Conservation (phyloP, 2,888 invertebrate genomes). For the Callinectes sapidus region DNA sequence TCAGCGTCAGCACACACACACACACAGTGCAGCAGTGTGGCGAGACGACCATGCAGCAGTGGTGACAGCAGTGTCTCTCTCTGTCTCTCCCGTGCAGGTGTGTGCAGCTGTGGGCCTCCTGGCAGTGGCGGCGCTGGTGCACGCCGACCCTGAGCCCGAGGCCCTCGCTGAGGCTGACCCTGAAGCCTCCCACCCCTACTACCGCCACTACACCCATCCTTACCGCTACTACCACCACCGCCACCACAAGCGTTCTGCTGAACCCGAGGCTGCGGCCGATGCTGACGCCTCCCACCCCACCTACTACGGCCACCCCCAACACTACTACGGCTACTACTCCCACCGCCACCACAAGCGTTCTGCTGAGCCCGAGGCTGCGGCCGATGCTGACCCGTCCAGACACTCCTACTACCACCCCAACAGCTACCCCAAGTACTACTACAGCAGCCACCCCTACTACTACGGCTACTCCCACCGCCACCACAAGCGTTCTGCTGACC, state of each 20-base stretch:
- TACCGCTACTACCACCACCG: background rate
- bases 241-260: background rate
- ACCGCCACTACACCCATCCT: background rate
- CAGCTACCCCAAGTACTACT: background rate
- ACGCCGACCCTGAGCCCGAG: conserved; percentile 13
- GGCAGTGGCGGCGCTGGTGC: background rate
- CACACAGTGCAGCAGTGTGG: background rate
- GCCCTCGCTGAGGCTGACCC: conserved; percentile 9
- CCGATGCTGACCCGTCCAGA: background rate
- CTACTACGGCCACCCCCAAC: background rate
- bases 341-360: background rate
- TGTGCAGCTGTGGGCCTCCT: background rate
- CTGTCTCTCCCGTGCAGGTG: background rate
- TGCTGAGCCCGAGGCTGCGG: background rate
- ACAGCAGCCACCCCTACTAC: background rate
- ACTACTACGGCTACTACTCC: background rate
- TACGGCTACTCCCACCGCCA: background rate
- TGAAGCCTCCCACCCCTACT: background rate
- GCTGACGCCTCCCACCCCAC: background rate
- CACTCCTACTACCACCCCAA: background rate
- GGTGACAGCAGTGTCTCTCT: background rate
- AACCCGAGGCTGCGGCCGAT: background rate
- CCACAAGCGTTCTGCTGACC: too few species aligned
- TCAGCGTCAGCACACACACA: too few species aligned
- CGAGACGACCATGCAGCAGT: too few species aligned